Conservation (phyloP, 2,113 vertebrate species). For the Laterallus jamaicensis region DNA sequence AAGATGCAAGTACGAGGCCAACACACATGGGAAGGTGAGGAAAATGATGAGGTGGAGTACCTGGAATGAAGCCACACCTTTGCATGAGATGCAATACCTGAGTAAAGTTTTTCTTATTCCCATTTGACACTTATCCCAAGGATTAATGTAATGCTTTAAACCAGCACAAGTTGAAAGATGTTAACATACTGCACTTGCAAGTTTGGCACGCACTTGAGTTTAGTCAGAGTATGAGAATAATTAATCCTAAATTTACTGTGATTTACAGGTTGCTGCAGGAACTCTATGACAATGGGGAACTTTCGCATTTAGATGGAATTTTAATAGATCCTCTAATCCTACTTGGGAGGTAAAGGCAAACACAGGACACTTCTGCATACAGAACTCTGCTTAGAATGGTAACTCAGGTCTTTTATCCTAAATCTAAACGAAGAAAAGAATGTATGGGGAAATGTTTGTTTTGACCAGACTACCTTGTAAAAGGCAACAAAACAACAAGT, state of each 20-base stretch:
- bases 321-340: neutral
- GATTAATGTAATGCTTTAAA: neutral
- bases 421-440: neutral
- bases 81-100: neutral
- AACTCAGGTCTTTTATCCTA: neutral
- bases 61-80: neutral
- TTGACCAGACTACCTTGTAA: neutral
- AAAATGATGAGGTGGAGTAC: neutral
- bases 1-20: neutral
- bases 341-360: neutral
- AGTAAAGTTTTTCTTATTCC: neutral
- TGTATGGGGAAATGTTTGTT: neutral
- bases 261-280: neutral
- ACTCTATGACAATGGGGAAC: neutral
- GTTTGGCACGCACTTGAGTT: neutral
- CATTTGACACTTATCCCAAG: neutral
- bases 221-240: neutral
- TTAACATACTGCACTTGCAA: neutral
- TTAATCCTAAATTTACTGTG: neutral
- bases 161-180: neutral
- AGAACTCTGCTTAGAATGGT: neutral
- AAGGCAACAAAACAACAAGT: neutral
- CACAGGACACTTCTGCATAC: neutral
- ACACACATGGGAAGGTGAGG: neutral
- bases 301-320: neutral